A percentile compares a stretch with the other conserved stretches of the same genome.
Conservation (phyloP, 2,888 invertebrate genomes). For the Zaprionus lineosus region DNA sequence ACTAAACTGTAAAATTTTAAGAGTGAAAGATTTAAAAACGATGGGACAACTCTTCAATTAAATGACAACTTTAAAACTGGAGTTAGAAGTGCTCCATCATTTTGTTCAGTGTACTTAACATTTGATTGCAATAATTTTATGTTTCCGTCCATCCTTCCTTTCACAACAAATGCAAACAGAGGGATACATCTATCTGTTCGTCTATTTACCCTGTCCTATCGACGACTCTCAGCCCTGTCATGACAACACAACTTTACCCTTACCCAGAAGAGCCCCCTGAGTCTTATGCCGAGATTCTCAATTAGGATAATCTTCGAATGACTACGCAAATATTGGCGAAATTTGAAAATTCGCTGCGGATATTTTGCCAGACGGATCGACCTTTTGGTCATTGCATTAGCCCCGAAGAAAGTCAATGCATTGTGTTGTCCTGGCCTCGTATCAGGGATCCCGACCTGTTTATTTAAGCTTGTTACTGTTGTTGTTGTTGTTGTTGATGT, state of each 20-base stretch:
- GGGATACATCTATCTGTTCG: constrained; percentile 25
- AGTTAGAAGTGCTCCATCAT: too few species aligned
- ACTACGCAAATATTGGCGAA: constrained; percentile 82
- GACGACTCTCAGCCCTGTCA: constrained; percentile 20
- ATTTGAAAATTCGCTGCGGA: constrained; percentile 76
- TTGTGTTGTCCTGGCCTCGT: constrained; percentile 5
- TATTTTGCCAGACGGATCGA: constrained; percentile 31
- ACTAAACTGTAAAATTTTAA: too few species aligned
- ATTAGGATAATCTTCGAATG: constrained; percentile 82
- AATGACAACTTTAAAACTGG: too few species aligned
- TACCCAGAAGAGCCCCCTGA: constrained; percentile 26
- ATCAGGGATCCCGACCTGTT: constrained; percentile 25
- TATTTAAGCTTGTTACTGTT: constrained; percentile 41
- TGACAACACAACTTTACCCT: constrained; percentile 20
- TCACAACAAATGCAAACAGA: neutral
- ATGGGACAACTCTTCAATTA: too few species aligned
- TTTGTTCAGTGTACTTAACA: constrained; percentile 34
- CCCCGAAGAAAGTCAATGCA: constrained; percentile 44
- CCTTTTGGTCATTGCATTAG: constrained; percentile 48
- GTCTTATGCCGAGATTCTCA: constrained; percentile 72
- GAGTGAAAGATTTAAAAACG: too few species aligned
- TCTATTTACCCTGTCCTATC: constrained; percentile 36
- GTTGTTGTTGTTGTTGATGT: constrained; percentile 34
- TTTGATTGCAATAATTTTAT: constrained; percentile 51
- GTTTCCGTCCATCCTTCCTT: constrained; percentile 25